Base-by-base conservation (phyloP, 2,888 invertebrate species). In the Hofmannophila pseudospretella region DNA sequence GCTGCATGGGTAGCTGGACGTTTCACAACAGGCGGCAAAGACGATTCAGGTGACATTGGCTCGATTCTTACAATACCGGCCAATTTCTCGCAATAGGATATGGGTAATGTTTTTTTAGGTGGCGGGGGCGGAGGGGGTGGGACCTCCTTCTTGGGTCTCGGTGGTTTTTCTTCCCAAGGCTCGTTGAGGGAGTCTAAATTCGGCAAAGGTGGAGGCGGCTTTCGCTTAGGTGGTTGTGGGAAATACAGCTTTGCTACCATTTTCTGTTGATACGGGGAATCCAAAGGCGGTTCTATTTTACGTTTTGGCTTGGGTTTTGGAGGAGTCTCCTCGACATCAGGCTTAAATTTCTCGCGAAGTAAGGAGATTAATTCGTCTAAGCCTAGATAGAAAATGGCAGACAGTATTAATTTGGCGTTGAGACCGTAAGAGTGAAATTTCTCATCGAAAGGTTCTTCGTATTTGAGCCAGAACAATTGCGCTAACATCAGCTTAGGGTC, bases 401-500 rank as follows among this genome's bases (percentile, higher is more conserved):
- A 78, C n/a, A 82, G 37, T 35, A 85, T 62, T 3, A 84, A 61
- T 41, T 58, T 70, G 2, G 72, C 79, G 40, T 80, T 84, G 0
- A 79, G 56, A 42, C 48, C 44, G 36, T 85, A 84, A 0, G 58
- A 55, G 8, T 41, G 10, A 11, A 67, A 63, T 48, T 68, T 78
- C 1, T 63, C 67, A 20, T 78, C 74, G 29, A 80, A 66, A 1
- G 64, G 39, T 39, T 75, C 72, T 0, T 75, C 75, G 41, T 61
- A 79, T 1, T 48, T 65, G 29, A 60, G 31, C 1, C 51, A 44
- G 47, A 75, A 85, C n/a, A 85, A 47, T 32, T 78, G 66, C 12
- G 82, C 72, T 1, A 85, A 52, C 78, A 81, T 72, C 46, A 66
- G 61, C 47, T 81, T 84, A 1, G 81, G 66, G 34, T 85, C 81